Evolutionary conservation across 2,797 vertebrate species (phyloP), one percentile per base, ranked within the genome.

Genomic region (Buceros bicornis): DNA sequence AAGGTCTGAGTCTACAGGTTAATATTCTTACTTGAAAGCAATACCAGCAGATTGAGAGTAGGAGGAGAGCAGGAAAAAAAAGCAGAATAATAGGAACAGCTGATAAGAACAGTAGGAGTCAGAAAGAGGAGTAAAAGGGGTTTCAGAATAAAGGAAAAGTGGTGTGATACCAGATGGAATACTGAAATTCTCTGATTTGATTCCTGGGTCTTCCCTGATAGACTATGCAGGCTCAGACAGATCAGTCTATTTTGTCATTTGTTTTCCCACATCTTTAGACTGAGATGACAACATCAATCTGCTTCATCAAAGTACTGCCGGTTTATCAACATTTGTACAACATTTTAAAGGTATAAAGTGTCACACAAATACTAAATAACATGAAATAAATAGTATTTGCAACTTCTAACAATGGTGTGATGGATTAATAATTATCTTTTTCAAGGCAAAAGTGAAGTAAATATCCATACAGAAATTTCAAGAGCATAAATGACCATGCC

Each of bases 31-130:
- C 57, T 74, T 71, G 72, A 89, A 95, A 74, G 56, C 60, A 50
- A 14, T 67, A 56, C 12, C 31, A 80, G 35, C 88, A 89, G 56
- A 73, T 2, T 81, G 67, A 91, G 82, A 48, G 82, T 92, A 92
- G 82, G 78, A 87, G 64, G 71, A 82, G 29, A 56, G 35, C 17
- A 87, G 60, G 87, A 40, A 95, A 74, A 35, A 91, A 87, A 87
- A 48, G 31, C 48, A 87, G 53, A 65, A 48, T 60, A 67, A 28
- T 29, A 6, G 37, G 33, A 64, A 87, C 53, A 89, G 60, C 60
- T 86, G 61, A 54, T 89, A 77, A 84, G 58, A 87, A 71, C 53
- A 60, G 45, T 67, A 40, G 15, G 6, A 80, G 57, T 80, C 65
- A 82, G 31, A 77, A 92, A 47, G 50, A 81, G 31, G 18, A 78